These are phyloP conservation scores for Cremastobaeus sp. DNA, from an alignment of 2,888 invertebrate genomes.

Conservation along the genomic window DNA sequence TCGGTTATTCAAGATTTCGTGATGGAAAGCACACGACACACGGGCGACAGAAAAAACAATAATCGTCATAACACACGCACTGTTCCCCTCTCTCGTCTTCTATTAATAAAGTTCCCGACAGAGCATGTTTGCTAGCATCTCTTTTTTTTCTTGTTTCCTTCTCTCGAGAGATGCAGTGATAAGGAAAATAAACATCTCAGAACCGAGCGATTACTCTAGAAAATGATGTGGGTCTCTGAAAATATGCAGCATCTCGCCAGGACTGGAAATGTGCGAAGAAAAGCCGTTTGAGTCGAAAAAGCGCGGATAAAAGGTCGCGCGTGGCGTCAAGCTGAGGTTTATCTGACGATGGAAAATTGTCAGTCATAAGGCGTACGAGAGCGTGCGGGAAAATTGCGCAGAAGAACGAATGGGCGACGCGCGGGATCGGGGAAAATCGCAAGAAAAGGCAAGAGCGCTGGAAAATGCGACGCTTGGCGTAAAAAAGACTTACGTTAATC, in stretches of 20 bases:
- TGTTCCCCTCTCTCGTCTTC: constrained; percentile 22
- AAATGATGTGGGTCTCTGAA: too few species aligned
- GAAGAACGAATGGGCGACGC: constrained; percentile 6
- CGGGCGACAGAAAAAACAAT: constrained; percentile 20
- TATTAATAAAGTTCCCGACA: constrained; percentile 31
- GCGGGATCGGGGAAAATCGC: constrained; percentile 56
- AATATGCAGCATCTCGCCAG: too few species aligned
- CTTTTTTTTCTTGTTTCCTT: constrained; percentile 2
- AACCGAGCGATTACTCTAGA: background rate
- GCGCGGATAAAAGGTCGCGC: background rate
- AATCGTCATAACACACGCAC: constrained; percentile 30
- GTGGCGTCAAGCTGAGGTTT: background rate
- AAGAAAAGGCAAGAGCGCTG: constrained; percentile 56
- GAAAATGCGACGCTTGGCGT: constrained; percentile 64
- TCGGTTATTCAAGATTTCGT: too few species aligned
- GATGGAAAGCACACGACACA: too few species aligned
- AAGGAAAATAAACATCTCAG: background rate
- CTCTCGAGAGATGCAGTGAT: background rate
- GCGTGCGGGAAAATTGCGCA: constrained; percentile 39
- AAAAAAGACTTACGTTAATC: constrained; percentile 71
- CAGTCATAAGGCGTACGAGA: background rate
- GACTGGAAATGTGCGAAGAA: too few species aligned
- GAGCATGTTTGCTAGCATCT: constrained; percentile 12
- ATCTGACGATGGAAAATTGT: background rate
- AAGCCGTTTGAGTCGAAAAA: background rate